These are phyloP conservation scores for Xylocopa sonorina DNA, from an alignment of 1,140 invertebrate species.

Conservation along the genomic window DNA sequence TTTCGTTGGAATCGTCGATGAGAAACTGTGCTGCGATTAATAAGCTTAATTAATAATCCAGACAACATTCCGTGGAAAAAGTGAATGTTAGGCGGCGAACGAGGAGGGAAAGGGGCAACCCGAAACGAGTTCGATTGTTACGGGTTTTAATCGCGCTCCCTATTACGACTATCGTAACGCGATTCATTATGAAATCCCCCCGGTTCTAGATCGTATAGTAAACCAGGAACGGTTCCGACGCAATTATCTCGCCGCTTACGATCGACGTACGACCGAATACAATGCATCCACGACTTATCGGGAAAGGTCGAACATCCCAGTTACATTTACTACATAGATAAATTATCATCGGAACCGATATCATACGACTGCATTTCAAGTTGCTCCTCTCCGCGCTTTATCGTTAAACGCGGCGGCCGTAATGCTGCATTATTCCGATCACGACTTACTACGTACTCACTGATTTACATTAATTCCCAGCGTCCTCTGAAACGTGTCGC, in stretches of 20 bases:
- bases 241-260: constrained; percentile 69
- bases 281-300: constrained; percentile 73
- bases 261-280: constrained; percentile 57
- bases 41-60: no score
- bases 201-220: constrained; percentile 70
- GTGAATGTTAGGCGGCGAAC: no score
- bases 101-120: background rate
- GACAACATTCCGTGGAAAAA: no score
- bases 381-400: constrained; percentile 65
- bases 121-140: background rate
- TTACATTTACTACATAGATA: constrained; percentile 76
- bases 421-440: constrained; percentile 66
- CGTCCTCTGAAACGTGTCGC: no score
- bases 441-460: no score
- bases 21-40: no score
- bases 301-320: constrained; percentile 79
- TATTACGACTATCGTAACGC: constrained; percentile 54
- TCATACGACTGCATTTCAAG: constrained; percentile 78
- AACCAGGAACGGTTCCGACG: constrained; percentile 60
- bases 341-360: constrained; percentile 77
- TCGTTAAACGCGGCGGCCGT: constrained; percentile 57
- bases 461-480: no score
- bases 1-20: no score
- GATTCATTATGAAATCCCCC: constrained; percentile 65
- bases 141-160: constrained; percentile 52